Evolutionary conservation across 2,888 invertebrate genomes (phyloP).

Genomic region (Panzeria rudis): DNA sequence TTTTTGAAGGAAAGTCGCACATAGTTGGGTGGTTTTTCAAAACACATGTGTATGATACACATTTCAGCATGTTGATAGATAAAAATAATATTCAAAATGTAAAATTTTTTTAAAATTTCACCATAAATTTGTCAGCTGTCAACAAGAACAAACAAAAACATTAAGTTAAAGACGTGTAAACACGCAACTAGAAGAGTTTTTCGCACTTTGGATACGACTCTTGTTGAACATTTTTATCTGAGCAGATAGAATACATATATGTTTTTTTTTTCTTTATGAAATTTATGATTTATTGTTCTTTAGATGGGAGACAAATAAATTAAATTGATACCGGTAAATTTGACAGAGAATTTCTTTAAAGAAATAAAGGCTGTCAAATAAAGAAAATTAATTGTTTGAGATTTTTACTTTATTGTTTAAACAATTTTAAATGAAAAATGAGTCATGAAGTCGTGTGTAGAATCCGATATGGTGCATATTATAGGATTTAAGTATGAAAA

Average conservation of each 20-base stretch:
- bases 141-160: slow-evolving; percentile 36
- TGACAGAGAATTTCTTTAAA: slow-evolving; percentile 30
- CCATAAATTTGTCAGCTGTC: slow-evolving; percentile 62
- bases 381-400: slow-evolving; percentile 23
- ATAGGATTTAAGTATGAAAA: not conserved
- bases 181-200: slow-evolving; percentile 30
- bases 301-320: slow-evolving; percentile 44
- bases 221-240: not conserved
- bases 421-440: not conserved
- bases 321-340: slow-evolving; percentile 22
- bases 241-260: not conserved
- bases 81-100: not conserved
- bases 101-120: not conserved
- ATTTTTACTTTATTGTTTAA: not conserved
- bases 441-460: not conserved
- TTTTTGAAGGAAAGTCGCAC: not conserved
- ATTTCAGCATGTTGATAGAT: not conserved
- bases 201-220: not conserved
- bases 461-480: not conserved
- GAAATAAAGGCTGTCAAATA: slow-evolving; percentile 15
- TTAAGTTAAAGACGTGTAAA: slow-evolving; percentile 32
- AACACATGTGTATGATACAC: not conserved
- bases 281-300: slow-evolving; percentile 43
- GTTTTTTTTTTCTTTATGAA: not conserved
- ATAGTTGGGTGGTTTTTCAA: not conserved